Percentiles rank a stretch among this genome's conserved stretches.
phyloP scores from a whole-genome alignment of 2,888 invertebrate genomes.

The Troides oblongomaculatus region DNA sequence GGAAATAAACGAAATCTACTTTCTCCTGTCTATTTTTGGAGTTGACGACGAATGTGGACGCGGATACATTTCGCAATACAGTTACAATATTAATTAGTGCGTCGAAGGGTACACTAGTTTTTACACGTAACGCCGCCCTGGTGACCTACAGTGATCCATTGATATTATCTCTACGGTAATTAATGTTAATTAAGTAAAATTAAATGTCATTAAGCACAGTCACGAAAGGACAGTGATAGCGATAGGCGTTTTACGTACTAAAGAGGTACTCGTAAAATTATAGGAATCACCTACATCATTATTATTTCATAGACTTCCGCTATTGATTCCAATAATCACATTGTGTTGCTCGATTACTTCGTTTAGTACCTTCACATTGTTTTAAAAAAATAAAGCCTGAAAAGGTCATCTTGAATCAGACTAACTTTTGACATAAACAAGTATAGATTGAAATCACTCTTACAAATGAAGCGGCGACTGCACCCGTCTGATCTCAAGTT shows the following conservation, averaged over 20 bases:
- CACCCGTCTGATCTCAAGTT: constrained; percentile 17
- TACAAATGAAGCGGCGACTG: neutral
- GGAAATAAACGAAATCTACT: constrained; percentile 13
- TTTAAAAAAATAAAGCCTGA: no score
- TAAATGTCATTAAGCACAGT: neutral
- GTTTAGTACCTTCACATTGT: neutral
- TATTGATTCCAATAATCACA: neutral
- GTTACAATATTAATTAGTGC: constrained; percentile 21
- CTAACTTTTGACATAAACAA: neutral
- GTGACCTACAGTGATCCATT: neutral
- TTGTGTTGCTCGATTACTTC: neutral
- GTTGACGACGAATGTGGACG: constrained; percentile 10
- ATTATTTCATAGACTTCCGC: no score
- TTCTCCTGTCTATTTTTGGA: constrained; percentile 26
- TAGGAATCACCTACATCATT: no score
- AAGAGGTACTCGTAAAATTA: neutral
- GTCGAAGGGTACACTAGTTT: constrained; percentile 14
- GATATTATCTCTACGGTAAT: neutral
- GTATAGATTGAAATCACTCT: constrained; percentile 6
- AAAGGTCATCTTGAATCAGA: no score
- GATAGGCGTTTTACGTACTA: neutral
- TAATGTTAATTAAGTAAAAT: neutral
- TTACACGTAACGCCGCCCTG: neutral
- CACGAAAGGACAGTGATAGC: neutral
- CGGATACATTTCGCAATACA: constrained; percentile 22